Conservation (phyloP, 2,797 vertebrate genomes). For the Orestias chungarensis region DNA sequence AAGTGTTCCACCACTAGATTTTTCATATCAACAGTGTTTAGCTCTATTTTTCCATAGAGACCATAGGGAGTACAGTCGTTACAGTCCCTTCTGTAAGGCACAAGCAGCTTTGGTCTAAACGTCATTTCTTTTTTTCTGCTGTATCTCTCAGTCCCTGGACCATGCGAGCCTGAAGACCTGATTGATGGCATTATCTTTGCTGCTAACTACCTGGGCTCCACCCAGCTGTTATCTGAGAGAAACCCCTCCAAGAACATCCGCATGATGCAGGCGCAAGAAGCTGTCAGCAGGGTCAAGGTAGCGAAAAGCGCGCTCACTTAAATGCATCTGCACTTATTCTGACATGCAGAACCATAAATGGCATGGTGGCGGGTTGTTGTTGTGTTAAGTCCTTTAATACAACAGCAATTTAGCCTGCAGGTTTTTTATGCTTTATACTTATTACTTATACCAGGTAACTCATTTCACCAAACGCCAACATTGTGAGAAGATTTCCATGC, state of each 20-base stretch:
- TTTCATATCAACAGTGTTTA: conserved; percentile 44
- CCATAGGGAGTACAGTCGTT: conserved; percentile 32
- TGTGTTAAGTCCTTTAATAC: background rate
- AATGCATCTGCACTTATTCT: conserved; percentile 1
- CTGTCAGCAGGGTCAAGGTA: conserved; percentile 98
- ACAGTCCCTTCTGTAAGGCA: conserved; percentile 20
- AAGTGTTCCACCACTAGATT: conserved; percentile 43
- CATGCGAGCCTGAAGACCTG: conserved; percentile 97
- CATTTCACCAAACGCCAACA: conserved; percentile 18
- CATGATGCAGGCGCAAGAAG: conserved; percentile 99
- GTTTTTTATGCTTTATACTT: background rate
- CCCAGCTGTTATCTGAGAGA: conserved; percentile 95
- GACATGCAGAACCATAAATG: conserved; percentile 12
- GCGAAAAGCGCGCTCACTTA: conserved; percentile 16
- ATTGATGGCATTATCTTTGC: conserved; percentile 99
- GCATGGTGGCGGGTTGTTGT: too few relatives aligned
- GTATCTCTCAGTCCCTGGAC: conserved; percentile 90
- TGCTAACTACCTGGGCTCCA: conserved; percentile 98
- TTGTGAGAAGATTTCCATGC: conserved; percentile 13
- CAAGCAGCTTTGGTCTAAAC: conserved; percentile 22
- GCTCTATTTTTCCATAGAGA: conserved; percentile 37
- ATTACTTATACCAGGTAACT: background rate
- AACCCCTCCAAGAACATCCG: conserved; percentile 98
- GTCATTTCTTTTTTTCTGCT: conserved; percentile 1
- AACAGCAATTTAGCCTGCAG: background rate